A percentile compares a stretch with the other conserved stretches of the same genome.
Conservation (phyloP, 1,140 invertebrate genomes). For the Drosophila burlai region DNA sequence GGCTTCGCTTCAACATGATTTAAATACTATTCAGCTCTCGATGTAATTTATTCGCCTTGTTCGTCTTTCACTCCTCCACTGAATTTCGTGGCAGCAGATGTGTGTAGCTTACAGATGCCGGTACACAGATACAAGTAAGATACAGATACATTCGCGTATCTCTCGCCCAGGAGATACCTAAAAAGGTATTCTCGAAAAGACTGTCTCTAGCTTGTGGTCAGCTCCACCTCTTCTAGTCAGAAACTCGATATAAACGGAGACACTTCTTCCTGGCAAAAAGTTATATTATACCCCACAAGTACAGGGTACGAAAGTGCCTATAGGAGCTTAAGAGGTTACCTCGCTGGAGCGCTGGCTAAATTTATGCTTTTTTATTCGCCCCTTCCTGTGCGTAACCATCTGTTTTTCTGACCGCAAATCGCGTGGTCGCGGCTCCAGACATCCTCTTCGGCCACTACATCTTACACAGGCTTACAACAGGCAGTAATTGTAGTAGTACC, state of each 20-base stretch:
- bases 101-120: background rate
- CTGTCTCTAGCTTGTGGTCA: background rate
- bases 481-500: background rate
- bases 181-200: background rate
- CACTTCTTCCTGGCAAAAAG: background rate
- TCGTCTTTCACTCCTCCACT: background rate
- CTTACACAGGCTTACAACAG: background rate
- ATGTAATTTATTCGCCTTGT: background rate
- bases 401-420: constrained; percentile 48
- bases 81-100: constrained; percentile 38
- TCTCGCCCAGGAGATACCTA: background rate
- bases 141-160: too few relatives aligned
- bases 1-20: background rate
- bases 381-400: constrained; percentile 34
- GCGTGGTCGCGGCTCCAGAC: constrained; percentile 42
- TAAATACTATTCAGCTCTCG: background rate
- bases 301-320: background rate
- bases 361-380: constrained; percentile 35
- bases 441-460: background rate
- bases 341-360: background rate
- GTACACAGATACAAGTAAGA: background rate
- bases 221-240: background rate
- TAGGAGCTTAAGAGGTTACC: background rate
- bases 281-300: background rate
- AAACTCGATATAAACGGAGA: background rate